Evolutionary conservation across 2,797 vertebrate species (phyloP), one percentile per base, ranked within the genome.

Genomic region (Huso huso): DNA sequence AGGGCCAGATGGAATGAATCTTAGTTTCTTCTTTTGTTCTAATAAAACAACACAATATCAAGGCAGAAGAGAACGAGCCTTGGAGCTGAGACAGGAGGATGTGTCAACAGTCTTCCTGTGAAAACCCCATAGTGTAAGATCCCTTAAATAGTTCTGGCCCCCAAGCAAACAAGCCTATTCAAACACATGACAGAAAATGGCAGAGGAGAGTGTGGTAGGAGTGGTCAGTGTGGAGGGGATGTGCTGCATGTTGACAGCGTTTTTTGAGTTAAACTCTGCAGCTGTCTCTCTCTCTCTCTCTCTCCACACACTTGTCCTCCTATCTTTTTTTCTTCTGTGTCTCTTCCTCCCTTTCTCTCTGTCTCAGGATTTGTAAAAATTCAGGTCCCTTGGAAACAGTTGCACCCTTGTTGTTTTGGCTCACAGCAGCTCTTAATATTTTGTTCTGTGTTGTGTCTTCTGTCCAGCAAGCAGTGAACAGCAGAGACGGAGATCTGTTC

Each of bases 401-500:
- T 73, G 70, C 18, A 76, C 66, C 77, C 76, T 37, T 37, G 37
- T 74, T 76, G 68, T 69, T 82, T 71, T 74, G 67, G 76, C 60
- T 72, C 66, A 76, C 71, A 81, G 66, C 68, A 73, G 71, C 77
- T 78, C 80, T 85, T 76, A 79, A 70, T 78, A 70, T 72, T 81
- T 81, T 76, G 71, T 71, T 83, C 78, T 59, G 52, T 4, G 48
- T 75, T 70, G 72, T 72, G 73, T 81, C 76, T 81, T 69, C 69
- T 67, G 70, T 69, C 76, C 84, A 89, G 88, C 92, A 85, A 88
- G 92, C 75, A 95, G 92, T 65, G 95, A 96, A 70, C 82, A 94
- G 67, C 94, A 95, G 85, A 93, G 97, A 83, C 94, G 94, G 62
- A 94, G 93, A 80, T 99, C 97, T 67, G 90, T 98, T 72, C 97